Conservation (phyloP, 2,888 invertebrate species). For the Malacosoma neustria region DNA sequence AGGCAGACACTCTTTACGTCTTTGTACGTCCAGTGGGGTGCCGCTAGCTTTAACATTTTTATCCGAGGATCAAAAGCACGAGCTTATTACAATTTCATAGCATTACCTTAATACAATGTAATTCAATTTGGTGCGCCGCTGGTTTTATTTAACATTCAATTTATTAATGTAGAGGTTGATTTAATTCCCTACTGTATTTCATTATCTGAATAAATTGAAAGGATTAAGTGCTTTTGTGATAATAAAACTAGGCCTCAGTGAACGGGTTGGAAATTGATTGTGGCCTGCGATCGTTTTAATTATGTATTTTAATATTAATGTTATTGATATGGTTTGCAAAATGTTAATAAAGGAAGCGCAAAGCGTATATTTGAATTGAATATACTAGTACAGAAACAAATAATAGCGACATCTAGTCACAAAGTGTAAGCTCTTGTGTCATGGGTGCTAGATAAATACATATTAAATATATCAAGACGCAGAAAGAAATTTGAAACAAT, state of each 20-base stretch:
- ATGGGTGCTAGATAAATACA: too few species aligned
- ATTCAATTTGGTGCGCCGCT: conserved; percentile 43
- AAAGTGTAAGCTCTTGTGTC: too few species aligned
- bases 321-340: too few species aligned
- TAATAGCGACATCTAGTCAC: too few species aligned
- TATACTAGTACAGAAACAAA: too few species aligned
- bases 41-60: conserved; percentile 38
- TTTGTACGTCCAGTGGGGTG: conserved; percentile 28
- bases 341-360: too few species aligned
- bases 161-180: conserved; percentile 36
- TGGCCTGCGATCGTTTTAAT: not conserved
- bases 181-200: conserved; percentile 35
- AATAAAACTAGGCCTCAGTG: conserved; percentile 24
- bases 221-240: conserved; percentile 30
- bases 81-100: conserved; percentile 44
- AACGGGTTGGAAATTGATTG: conserved; percentile 20
- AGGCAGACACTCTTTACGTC: not conserved
- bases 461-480: too few species aligned
- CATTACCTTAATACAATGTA: conserved; percentile 40
- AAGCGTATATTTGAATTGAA: too few species aligned
- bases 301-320: not conserved
- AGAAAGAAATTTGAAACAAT: too few species aligned
- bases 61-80: conserved; percentile 47
- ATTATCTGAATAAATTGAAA: conserved; percentile 28
- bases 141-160: conserved; percentile 37